Conservation (phyloP, 2,888 invertebrate species). For the Dioctria linearis region DNA sequence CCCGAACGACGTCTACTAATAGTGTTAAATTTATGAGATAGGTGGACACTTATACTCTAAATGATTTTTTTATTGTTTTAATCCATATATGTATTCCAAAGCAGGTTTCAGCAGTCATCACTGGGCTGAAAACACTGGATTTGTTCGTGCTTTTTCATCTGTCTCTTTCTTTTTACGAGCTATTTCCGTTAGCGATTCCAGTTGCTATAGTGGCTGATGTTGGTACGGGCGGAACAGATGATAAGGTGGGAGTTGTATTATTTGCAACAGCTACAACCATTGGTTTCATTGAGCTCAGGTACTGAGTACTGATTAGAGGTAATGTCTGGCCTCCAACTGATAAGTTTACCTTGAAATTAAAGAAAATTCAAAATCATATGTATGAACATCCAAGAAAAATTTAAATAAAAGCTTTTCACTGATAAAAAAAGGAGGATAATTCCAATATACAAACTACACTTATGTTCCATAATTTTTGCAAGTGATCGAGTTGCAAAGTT, state of each 20-base stretch:
- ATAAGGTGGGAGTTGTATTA: slow-evolving; percentile 61
- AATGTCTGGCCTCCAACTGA: slow-evolving; percentile 61
- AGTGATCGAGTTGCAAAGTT: no score
- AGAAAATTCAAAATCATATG: not conserved
- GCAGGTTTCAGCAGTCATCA: not conserved
- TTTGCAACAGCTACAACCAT: slow-evolving; percentile 63
- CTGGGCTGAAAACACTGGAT: slow-evolving; percentile 27
- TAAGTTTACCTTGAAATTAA: slow-evolving; percentile 60
- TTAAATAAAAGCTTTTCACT: no score
- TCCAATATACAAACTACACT: no score
- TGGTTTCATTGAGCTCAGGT: slow-evolving; percentile 63
- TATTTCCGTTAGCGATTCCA: slow-evolving; percentile 70
- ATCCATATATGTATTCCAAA: slow-evolving; percentile 21
- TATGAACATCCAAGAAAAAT: no score
- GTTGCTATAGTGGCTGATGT: slow-evolving; percentile 64
- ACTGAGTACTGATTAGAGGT: slow-evolving; percentile 62
- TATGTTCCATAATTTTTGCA: no score
- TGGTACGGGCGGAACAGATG: slow-evolving; percentile 62
- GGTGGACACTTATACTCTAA: slow-evolving; percentile 44
- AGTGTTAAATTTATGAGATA: slow-evolving; percentile 41
- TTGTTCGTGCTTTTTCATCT: not conserved
- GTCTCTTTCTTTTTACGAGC: slow-evolving; percentile 63
- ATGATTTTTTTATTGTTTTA: slow-evolving; percentile 29
- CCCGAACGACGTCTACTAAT: slow-evolving; percentile 41
- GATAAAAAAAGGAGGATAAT: no score